phyloP scores from a whole-genome alignment of 30 jellyfish, hydroid and myxozoan genomes.

The Aurelia sp. region DNA sequence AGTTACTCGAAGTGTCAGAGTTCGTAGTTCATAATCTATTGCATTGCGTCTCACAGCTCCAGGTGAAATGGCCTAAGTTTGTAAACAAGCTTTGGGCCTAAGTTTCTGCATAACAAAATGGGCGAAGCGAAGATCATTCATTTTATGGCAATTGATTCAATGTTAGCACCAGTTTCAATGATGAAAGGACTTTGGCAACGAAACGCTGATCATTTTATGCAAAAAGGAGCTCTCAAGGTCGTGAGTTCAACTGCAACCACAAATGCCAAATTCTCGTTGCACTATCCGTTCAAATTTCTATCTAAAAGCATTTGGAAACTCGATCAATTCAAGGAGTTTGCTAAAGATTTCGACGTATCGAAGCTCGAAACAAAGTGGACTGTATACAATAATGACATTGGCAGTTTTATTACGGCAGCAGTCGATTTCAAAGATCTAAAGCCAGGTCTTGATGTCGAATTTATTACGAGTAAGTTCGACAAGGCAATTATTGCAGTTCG shows the following conservation, averaged over 20 bases:
- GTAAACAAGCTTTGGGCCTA: neutral
- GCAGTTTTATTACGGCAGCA: constrained; percentile 50
- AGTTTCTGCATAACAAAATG: constrained; percentile 4
- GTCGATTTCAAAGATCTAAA: constrained; percentile 30
- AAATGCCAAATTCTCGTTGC: neutral
- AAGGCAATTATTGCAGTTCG: constrained; percentile 41
- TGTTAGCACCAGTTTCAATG: constrained; percentile 26
- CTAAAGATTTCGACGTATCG: neutral
- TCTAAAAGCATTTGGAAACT: constrained; percentile 50
- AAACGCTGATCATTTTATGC: constrained; percentile 15
- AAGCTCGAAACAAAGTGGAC: constrained; percentile 22
- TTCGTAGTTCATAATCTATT: too few species aligned
- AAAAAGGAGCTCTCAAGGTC: constrained; percentile 41
- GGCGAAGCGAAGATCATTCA: constrained; percentile 34
- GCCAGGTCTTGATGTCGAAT: constrained; percentile 10
- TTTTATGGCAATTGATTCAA: constrained; percentile 17
- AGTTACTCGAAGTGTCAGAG: too few species aligned
- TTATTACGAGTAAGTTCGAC: constrained; percentile 28
- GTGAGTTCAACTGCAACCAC: constrained; percentile 2
- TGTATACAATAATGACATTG: constrained; percentile 11
- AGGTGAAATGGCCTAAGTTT: neutral
- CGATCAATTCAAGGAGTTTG: constrained; percentile 5
- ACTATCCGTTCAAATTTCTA: neutral
- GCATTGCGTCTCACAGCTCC: neutral
- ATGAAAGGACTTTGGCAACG: constrained; percentile 29